phyloP scores from a whole-genome alignment of 2,113 vertebrate genomes.

The Centropus unirufus region DNA sequence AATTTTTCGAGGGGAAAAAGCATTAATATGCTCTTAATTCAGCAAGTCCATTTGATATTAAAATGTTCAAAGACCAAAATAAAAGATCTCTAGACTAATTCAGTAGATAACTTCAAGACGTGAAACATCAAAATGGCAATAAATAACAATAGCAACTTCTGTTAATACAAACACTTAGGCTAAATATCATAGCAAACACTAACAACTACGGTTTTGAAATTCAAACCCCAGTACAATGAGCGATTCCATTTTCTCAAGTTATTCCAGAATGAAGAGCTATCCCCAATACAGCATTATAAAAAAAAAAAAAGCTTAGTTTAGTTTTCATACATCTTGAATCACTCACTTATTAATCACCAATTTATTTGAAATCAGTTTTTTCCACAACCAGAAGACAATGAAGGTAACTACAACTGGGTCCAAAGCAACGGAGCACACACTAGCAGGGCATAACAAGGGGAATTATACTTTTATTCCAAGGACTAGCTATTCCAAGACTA shows the following conservation, averaged over 20 bases:
- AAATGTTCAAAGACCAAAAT: not conserved
- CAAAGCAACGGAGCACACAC: not conserved
- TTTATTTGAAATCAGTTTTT: not conserved
- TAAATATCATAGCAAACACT: not conserved
- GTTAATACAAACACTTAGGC: not conserved
- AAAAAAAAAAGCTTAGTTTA: not conserved
- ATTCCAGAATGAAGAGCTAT: not conserved
- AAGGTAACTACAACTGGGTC: not conserved
- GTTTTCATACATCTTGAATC: not conserved
- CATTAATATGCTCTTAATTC: not conserved
- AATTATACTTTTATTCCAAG: not conserved
- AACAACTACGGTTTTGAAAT: not conserved
- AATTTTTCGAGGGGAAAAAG: slow-evolving; percentile 43
- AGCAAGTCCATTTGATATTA: not conserved
- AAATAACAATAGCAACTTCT: not conserved
- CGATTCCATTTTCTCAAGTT: not conserved
- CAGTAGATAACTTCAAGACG: not conserved
- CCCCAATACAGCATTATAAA: not conserved
- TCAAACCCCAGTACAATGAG: not conserved
- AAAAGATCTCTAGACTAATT: not conserved
- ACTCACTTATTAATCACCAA: not conserved
- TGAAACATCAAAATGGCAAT: not conserved
- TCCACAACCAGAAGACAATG: not conserved
- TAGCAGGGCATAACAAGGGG: not conserved
- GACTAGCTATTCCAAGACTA: not conserved